These are phyloP conservation scores for Osmerus eperlanus DNA, from an alignment of 2,113 vertebrate species.

Conservation along the genomic window DNA sequence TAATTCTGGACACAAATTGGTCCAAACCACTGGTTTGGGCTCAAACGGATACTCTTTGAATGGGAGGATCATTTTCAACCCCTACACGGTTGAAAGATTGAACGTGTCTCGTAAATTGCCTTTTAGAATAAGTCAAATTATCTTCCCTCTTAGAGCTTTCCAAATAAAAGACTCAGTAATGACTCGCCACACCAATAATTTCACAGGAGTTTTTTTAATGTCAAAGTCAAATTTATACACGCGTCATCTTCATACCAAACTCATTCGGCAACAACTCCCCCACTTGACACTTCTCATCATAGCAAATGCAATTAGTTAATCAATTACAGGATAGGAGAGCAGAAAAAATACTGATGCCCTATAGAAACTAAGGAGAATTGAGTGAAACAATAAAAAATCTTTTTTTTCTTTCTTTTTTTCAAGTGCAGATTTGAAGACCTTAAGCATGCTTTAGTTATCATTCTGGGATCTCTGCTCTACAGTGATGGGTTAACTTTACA, in stretches of 20 bases:
- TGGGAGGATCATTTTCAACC: too few relatives aligned
- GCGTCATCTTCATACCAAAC: conserved; percentile 72
- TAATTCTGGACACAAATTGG: background rate
- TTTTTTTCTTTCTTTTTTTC: conserved; percentile 47
- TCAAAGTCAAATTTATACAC: conserved; percentile 78
- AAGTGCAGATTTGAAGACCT: conserved; percentile 74
- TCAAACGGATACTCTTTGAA: background rate
- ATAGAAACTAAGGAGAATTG: conserved; percentile 45
- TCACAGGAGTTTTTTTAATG: conserved; percentile 69
- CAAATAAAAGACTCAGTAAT: too few relatives aligned
- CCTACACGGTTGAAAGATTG: too few relatives aligned
- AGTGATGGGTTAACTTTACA: conserved; percentile 62
- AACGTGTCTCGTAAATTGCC: background rate
- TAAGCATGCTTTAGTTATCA: conserved; percentile 75
- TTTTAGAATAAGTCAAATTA: background rate
- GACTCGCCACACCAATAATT: background rate
- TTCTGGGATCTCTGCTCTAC: conserved; percentile 67
- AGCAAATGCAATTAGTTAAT: conserved; percentile 74
- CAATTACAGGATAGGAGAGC: conserved; percentile 35
- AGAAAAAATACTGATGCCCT: conserved; percentile 51
- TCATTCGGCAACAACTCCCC: conserved; percentile 53
- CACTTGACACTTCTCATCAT: conserved; percentile 49
- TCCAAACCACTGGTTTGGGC: background rate
- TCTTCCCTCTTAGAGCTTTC: background rate
- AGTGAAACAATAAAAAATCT: conserved; percentile 33